phyloP scores from a whole-genome alignment of 2,113 vertebrate species.

The Nerophis ophidion region DNA sequence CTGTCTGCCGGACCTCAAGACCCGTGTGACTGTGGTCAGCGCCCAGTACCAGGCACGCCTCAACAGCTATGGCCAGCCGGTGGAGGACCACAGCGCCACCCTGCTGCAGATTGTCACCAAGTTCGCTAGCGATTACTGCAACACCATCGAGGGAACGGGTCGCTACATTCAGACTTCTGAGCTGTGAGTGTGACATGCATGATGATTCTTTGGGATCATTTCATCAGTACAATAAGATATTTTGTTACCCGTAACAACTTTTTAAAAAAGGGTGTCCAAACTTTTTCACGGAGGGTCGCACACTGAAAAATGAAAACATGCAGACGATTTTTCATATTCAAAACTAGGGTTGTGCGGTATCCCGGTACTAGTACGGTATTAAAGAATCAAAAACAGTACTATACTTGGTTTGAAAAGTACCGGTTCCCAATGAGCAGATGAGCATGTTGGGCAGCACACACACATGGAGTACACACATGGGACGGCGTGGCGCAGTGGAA shows the following conservation, averaged over 20 bases:
- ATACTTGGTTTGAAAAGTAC: no score
- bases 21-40: slow-evolving; percentile 69
- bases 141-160: slow-evolving; percentile 77
- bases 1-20: slow-evolving; percentile 76
- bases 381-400: no score
- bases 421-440: no score
- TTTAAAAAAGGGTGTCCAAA: no score
- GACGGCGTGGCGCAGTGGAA: no score
- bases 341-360: no score
- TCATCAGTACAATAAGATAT: background rate
- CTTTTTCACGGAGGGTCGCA: no score
- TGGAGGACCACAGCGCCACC: slow-evolving; percentile 76
- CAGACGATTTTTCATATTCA: no score
- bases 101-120: slow-evolving; percentile 80
- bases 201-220: background rate
- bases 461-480: no score
- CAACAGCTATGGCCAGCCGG: slow-evolving; percentile 72
- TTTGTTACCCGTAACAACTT: background rate
- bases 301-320: no score
- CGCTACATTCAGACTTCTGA: slow-evolving; percentile 76
- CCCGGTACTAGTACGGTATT: no score
- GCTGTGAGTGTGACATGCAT: slow-evolving; percentile 63
- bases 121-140: slow-evolving; percentile 78
- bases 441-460: no score
- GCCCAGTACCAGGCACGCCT: slow-evolving; percentile 74